A percentile compares a stretch with the other conserved stretches of the same genome.
These are phyloP conservation scores for Guaruba guarouba DNA, from an alignment of 2,113 vertebrate genomes.

Conservation along the genomic window DNA sequence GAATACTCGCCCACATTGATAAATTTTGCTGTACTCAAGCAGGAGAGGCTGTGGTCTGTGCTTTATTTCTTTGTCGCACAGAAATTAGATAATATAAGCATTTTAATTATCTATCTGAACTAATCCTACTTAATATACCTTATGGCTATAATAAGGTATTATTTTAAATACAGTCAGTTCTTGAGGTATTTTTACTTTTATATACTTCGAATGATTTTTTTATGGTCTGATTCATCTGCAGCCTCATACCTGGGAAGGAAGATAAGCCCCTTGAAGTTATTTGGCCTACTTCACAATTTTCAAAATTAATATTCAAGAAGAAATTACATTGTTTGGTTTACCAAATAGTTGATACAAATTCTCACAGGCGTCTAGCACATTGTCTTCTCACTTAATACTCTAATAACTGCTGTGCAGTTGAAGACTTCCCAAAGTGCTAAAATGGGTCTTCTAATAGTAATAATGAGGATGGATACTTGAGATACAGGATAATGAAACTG, in stretches of 20 bases:
- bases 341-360: not conserved
- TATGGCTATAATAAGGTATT: not conserved
- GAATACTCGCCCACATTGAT: not conserved
- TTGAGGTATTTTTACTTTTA: conserved; percentile 29
- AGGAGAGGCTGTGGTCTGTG: not conserved
- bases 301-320: conserved; percentile 50
- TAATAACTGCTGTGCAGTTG: not conserved
- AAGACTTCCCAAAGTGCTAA: not conserved
- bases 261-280: not conserved
- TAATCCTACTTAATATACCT: not conserved
- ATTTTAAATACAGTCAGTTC: not conserved
- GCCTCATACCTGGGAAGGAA: not conserved
- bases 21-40: not conserved
- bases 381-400: not conserved
- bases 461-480: not conserved
- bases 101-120: not conserved
- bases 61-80: not conserved
- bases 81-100: not conserved
- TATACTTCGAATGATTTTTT: conserved; percentile 25
- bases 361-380: not conserved
- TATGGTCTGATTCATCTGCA: not conserved
- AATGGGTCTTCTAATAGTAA: not conserved
- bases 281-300: not conserved
- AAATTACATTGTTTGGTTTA: not conserved
- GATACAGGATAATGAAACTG: not conserved